These are phyloP conservation scores for Neomonachus schauinslandi DNA, from an alignment of 2,113 vertebrate genomes.

Conservation along the genomic window DNA sequence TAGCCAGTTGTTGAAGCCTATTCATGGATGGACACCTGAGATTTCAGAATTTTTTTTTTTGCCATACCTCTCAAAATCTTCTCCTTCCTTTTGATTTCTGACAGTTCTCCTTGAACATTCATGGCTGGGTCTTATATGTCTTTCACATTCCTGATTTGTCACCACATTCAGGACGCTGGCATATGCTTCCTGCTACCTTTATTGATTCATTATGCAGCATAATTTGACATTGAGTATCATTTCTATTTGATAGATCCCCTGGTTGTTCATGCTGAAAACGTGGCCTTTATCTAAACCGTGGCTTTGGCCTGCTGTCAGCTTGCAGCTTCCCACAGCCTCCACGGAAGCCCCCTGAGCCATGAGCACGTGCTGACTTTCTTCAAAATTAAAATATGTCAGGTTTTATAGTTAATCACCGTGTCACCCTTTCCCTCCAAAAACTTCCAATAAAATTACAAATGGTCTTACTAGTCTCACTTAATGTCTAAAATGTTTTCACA, in stretches of 20 bases:
- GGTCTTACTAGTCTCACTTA: constrained; percentile 12
- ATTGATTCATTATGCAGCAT: constrained; percentile 69
- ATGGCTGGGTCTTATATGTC: neutral
- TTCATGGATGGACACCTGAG: neutral
- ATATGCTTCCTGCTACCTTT: constrained; percentile 40
- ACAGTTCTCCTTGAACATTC: neutral
- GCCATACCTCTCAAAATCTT: neutral
- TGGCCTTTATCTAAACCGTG: constrained; percentile 49
- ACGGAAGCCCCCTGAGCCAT: constrained; percentile 51
- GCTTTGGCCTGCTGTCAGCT: constrained; percentile 65
- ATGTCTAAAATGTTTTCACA: constrained; percentile 32
- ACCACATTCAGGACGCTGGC: neutral
- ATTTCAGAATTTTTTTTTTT: neutral
- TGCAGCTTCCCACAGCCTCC: neutral
- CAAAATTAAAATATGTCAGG: constrained; percentile 56
- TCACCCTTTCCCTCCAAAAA: constrained; percentile 17
- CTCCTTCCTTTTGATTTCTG: neutral
- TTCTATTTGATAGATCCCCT: constrained; percentile 60
- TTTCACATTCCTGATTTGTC: constrained; percentile 33
- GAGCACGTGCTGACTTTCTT: constrained; percentile 59
- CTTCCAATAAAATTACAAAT: constrained; percentile 12
- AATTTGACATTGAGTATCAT: constrained; percentile 62
- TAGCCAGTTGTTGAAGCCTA: neutral
- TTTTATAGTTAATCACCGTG: constrained; percentile 44
- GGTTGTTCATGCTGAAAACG: constrained; percentile 72